Evolutionary conservation across 1,140 invertebrate genomes (phyloP), one percentile per base, ranked within the genome.

Genomic region (Anastrepha obliqua): DNA sequence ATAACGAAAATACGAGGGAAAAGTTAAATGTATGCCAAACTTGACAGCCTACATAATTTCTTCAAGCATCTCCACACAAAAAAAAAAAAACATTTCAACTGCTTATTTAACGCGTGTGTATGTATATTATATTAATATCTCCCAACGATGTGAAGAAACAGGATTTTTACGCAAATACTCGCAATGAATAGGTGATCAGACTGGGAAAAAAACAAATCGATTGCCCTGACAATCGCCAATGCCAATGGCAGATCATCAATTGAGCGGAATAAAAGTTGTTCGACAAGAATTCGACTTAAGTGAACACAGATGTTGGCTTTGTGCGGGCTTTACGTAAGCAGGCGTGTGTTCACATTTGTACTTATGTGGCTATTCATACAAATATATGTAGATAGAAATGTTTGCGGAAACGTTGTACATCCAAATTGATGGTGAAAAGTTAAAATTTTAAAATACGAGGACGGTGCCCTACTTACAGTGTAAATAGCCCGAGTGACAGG

Each of bases 191-290:
- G 51, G 51, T 11, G 11, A 8, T 55, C 51, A 11, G 9, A n/a
- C 47, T 55, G 11, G 9, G 3, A 8, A 67, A 51, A n/a, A 51
- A 78, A 55, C 20, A 13, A 55, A 78, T 51, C n/a, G 29, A 81
- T 29, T n/a, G 51, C 74, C 74, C 17, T 81, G 74, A 81, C 47
- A 55, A 81, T 55, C 44, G 20, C 39, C 74, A 81, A 81, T 81
- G 74, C 74, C 74, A 81, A 81, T 81, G 74, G 13, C 74, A 81
- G 17, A 51, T 81, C 47, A 51, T 81, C 47, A 81, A 81, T 81
- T 81, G n/a, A 55, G 74, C 47, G 74, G 44, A 5, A 55, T 20
- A 81, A 81, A 81, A 55, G 74, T 20, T 58, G 74, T 20, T 55
- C 13, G 20, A 39, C 74, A 20, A 81, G 51, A 81, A 81, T 81